Percentiles rank a stretch among this genome's conserved stretches.
These are phyloP conservation scores for Anagrus nilaparvatae DNA, from an alignment of 1,140 invertebrate genomes.

Conservation along the genomic window DNA sequence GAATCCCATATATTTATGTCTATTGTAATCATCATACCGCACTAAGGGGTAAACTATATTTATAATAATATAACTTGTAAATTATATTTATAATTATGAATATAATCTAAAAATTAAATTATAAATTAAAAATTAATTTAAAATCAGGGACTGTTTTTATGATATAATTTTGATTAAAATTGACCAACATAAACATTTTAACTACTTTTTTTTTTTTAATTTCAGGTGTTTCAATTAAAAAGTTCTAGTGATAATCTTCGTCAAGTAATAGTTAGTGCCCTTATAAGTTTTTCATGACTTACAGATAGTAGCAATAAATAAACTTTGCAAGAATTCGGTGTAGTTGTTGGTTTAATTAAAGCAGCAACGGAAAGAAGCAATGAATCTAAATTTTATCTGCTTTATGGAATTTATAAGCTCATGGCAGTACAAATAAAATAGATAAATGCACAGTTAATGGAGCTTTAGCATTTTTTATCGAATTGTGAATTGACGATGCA, in stretches of 20 bases:
- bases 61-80: too few relatives aligned
- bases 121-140: too few relatives aligned
- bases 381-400: constrained; percentile 93
- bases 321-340: constrained; percentile 79
- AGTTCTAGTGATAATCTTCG: constrained; percentile 85
- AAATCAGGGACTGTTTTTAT: too few relatives aligned
- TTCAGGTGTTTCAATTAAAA: constrained; percentile 62
- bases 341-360: constrained; percentile 74
- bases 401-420: constrained; percentile 91
- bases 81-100: too few relatives aligned
- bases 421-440: constrained; percentile 87
- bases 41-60: too few relatives aligned
- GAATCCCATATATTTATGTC: too few relatives aligned
- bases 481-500: constrained; percentile 79
- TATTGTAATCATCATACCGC: too few relatives aligned
- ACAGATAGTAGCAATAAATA: constrained; percentile 86
- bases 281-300: constrained; percentile 93
- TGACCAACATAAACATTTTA: too few relatives aligned
- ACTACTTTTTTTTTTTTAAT: background rate
- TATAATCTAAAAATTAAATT: too few relatives aligned
- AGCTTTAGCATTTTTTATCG: constrained; percentile 77
- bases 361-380: constrained; percentile 84
- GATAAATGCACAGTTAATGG: constrained; percentile 87
- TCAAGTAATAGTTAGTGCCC: constrained; percentile 86
- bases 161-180: too few relatives aligned